A percentile compares a stretch with the other conserved stretches of the same genome.
These are phyloP conservation scores for Phymastichus coffea DNA, from an alignment of 1,140 invertebrate genomes.

Conservation along the genomic window DNA sequence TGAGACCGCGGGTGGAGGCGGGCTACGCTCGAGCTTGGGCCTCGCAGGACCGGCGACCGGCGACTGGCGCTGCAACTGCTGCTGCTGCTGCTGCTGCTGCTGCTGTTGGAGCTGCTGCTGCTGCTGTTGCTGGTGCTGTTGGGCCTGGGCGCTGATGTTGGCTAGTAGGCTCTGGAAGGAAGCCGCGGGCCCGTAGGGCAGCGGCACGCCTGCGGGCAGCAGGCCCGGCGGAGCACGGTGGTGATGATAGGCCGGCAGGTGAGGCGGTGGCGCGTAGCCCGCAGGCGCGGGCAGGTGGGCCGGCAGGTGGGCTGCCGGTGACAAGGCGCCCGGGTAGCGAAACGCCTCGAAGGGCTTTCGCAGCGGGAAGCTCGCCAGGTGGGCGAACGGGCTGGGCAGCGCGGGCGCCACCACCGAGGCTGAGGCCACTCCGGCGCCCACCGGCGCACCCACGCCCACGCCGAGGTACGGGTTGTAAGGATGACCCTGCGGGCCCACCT, in stretches of 20 bases:
- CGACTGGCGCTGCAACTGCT: constrained; percentile 47
- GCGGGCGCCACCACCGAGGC: constrained; percentile 67
- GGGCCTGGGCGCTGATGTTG: constrained; percentile 73
- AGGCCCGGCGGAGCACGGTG: constrained; percentile 65
- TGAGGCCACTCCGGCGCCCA: constrained; percentile 57
- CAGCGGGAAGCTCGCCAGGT: constrained; percentile 69
- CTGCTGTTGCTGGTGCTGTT: constrained; percentile 55
- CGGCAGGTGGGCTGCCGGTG: constrained; percentile 48
- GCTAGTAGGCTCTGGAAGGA: constrained; percentile 84
- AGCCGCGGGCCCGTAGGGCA: constrained; percentile 65
- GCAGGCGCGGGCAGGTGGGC: background rate
- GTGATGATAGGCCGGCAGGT: constrained; percentile 57
- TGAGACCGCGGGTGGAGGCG: constrained; percentile 50
- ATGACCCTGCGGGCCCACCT: constrained; percentile 86
- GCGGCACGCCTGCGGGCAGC: constrained; percentile 64
- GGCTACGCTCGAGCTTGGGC: constrained; percentile 61
- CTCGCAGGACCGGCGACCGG: constrained; percentile 49
- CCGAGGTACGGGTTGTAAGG: constrained; percentile 85
- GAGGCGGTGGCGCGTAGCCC: background rate
- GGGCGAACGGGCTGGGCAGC: constrained; percentile 76
- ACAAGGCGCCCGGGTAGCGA: constrained; percentile 61
- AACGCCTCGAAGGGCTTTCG: constrained; percentile 82
- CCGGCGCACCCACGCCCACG: constrained; percentile 55
- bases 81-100: constrained; percentile 47
- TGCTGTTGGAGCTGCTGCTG: constrained; percentile 54